Evolutionary conservation across 2,797 vertebrate genomes (phyloP).

Genomic region (Ceryle rudis): DNA sequence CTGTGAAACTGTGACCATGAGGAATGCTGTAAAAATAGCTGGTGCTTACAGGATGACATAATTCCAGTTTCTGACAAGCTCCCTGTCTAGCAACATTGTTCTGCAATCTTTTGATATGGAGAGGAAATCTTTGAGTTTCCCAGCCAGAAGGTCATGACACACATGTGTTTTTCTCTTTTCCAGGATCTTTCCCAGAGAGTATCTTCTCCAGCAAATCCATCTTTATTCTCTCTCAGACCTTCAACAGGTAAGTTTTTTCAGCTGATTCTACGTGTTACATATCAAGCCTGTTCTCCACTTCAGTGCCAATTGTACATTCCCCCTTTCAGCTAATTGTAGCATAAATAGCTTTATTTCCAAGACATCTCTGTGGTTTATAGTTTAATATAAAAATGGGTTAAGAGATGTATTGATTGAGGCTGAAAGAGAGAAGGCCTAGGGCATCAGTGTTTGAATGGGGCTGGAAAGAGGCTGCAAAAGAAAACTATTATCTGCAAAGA

Average conservation of each 20-base stretch:
- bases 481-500: not conserved
- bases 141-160: not conserved
- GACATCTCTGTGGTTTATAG: not conserved
- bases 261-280: not conserved
- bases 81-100: not conserved
- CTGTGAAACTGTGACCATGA: not conserved
- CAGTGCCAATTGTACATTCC: not conserved
- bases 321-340: not conserved
- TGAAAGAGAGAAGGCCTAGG: not conserved
- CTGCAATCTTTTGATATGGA: not conserved
- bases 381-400: not conserved
- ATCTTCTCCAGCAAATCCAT: conserved; percentile 97
- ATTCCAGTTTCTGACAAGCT: not conserved
- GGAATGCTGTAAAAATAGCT: not conserved
- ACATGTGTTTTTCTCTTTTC: conserved; percentile 53
- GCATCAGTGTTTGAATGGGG: not conserved
- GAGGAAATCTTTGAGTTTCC: not conserved
- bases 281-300: not conserved
- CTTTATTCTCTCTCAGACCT: conserved; percentile 95
- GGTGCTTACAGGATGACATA: not conserved
- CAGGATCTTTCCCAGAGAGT: conserved; percentile 97
- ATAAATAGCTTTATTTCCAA: not conserved
- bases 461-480: not conserved
- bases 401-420: not conserved
- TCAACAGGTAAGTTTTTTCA: conserved; percentile 87